phyloP scores from a whole-genome alignment of 2,888 invertebrate genomes.

The Xestia c-nigrum region DNA sequence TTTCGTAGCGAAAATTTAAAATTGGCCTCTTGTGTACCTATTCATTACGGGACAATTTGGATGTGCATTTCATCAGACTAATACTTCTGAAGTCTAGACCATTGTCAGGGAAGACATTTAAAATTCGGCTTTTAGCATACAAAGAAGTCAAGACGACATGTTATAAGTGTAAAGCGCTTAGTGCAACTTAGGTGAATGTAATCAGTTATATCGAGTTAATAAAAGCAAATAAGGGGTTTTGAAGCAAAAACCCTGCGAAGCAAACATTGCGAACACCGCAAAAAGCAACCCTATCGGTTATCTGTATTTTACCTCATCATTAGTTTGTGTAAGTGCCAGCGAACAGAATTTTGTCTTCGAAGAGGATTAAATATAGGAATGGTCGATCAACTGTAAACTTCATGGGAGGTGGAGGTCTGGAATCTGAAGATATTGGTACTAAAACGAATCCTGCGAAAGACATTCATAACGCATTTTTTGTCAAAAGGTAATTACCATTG shows the following conservation, averaged over 20 bases:
- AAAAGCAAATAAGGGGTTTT: neutral
- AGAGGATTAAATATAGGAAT: conserved; percentile 72
- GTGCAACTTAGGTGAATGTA: neutral
- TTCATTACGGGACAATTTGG: neutral
- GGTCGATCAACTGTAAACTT: conserved; percentile 57
- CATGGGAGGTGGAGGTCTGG: conserved; percentile 34
- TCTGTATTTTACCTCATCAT: conserved; percentile 59
- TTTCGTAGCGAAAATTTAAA: neutral
- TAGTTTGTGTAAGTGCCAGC: conserved; percentile 68
- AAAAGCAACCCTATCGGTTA: conserved; percentile 1
- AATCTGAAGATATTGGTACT: conserved; percentile 32
- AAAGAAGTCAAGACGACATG: neutral
- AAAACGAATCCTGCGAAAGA: conserved; percentile 45
- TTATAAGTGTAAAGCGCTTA: neutral
- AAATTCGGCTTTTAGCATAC: neutral
- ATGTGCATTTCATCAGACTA: neutral
- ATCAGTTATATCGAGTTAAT: conserved; percentile 4
- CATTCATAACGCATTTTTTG: neutral
- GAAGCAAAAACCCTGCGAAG: conserved; percentile 12
- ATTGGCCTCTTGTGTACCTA: neutral
- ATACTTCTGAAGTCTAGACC: neutral
- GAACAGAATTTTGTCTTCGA: conserved; percentile 70
- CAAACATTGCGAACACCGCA: conserved; percentile 6
- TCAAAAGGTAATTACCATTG: neutral
- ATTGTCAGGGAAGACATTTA: conserved; percentile 8